phyloP scores from a whole-genome alignment of 2,888 invertebrate species.

The Ennomos erosarius region DNA sequence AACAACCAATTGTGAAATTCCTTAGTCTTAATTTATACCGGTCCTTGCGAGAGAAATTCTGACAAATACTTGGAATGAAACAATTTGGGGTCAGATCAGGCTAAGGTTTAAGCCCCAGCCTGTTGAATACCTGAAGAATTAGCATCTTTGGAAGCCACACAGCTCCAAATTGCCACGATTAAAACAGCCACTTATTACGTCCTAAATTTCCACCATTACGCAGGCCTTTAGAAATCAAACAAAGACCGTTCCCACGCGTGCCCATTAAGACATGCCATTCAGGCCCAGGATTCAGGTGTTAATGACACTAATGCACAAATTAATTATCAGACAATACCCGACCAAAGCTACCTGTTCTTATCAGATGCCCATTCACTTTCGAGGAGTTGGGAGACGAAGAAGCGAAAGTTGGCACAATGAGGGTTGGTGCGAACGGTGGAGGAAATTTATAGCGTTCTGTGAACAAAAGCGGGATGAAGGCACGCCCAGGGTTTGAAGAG shows the following conservation, averaged over 20 bases:
- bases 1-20: no score
- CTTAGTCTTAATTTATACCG: no score
- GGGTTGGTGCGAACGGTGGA: constrained; percentile 27
- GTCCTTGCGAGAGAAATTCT: no score
- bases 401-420: constrained; percentile 55
- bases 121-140: background rate
- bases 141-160: constrained; percentile 8
- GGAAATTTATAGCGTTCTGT: constrained; percentile 24
- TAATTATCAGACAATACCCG: constrained; percentile 75
- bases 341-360: constrained; percentile 54
- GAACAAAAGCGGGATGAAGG: constrained; percentile 27
- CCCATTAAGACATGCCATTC: constrained; percentile 45
- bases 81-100: no score
- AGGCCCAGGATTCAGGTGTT: constrained; percentile 51
- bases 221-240: constrained; percentile 42
- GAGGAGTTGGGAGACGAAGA: constrained; percentile 44
- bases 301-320: constrained; percentile 73
- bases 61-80: no score
- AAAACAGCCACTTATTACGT: constrained; percentile 17
- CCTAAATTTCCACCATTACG: constrained; percentile 26
- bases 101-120: no score
- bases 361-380: constrained; percentile 60
- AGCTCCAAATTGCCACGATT: constrained; percentile 12
- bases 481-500: constrained; percentile 19
- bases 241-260: constrained; percentile 42